Evolutionary conservation across 2,113 vertebrate species (phyloP).

Genomic region (Pavo muticus): DNA sequence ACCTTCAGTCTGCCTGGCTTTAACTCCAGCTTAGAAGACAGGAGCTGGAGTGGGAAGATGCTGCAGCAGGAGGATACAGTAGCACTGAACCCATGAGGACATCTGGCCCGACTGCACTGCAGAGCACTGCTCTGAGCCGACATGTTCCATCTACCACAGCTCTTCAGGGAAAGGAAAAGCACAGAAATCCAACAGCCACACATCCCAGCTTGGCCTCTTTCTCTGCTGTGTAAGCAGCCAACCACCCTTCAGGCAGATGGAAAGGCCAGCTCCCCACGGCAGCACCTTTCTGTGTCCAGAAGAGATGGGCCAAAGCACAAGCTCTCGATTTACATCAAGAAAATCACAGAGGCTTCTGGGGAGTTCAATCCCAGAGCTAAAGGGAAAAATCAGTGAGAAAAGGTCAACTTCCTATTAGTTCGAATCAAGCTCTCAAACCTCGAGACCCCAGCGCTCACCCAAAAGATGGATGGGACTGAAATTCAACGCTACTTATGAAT

Average conservation of each 20-base stretch:
- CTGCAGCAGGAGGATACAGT: fast-evolving
- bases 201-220: neutral
- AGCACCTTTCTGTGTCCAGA: neutral
- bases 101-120: fast-evolving
- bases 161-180: neutral
- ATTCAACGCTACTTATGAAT: neutral
- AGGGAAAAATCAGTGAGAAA: neutral
- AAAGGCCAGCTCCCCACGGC: neutral
- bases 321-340: neutral
- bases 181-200: neutral
- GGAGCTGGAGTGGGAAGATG: neutral
- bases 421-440: neutral
- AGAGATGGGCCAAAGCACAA: neutral
- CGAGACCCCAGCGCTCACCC: neutral
- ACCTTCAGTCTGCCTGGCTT: fast-evolving
- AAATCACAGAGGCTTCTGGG: fast-evolving
- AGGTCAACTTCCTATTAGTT: fast-evolving
- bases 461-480: neutral
- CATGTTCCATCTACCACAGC: fast-evolving
- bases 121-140: neutral
- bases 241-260: fast-evolving
- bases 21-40: neutral
- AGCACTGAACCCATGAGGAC: fast-evolving
- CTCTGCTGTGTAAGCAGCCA: neutral
- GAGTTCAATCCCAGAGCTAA: neutral